Conservation (phyloP, 2,888 invertebrate species). For the Nasonovia ribisnigri region DNA sequence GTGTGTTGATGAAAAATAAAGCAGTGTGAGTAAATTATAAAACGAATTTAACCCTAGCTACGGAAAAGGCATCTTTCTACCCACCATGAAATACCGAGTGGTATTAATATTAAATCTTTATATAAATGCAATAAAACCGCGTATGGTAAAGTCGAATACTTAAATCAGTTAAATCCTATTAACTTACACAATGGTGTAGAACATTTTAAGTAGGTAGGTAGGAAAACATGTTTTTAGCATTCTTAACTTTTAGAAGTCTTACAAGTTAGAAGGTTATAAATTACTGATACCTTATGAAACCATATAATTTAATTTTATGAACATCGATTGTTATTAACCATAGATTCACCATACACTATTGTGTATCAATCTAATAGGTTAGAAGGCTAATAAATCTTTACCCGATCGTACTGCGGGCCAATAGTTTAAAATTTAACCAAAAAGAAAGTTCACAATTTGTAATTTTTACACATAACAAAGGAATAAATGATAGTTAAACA, state of each 20-base stretch:
- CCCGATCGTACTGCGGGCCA: background rate
- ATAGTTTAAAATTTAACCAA: background rate
- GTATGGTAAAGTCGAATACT: background rate
- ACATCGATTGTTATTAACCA: background rate
- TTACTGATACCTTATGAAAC: background rate
- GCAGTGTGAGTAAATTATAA: background rate
- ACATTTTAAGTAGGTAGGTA: background rate
- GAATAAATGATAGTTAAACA: background rate
- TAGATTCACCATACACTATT: background rate
- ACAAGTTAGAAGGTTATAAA: background rate
- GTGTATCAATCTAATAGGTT: background rate
- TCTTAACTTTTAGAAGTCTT: background rate
- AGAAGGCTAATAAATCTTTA: background rate
- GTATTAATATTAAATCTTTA: background rate
- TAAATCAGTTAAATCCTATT: background rate
- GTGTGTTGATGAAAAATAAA: background rate
- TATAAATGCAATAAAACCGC: background rate
- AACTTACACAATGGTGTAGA: background rate
- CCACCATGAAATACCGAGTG: background rate
- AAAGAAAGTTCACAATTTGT: no score
- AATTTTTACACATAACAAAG: background rate
- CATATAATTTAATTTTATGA: background rate
- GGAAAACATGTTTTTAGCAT: background rate
- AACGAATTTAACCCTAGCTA: background rate
- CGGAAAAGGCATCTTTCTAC: background rate